Evolutionary conservation across 1,140 invertebrate species (phyloP).

Genomic region (Paraescarpia echinospica): DNA sequence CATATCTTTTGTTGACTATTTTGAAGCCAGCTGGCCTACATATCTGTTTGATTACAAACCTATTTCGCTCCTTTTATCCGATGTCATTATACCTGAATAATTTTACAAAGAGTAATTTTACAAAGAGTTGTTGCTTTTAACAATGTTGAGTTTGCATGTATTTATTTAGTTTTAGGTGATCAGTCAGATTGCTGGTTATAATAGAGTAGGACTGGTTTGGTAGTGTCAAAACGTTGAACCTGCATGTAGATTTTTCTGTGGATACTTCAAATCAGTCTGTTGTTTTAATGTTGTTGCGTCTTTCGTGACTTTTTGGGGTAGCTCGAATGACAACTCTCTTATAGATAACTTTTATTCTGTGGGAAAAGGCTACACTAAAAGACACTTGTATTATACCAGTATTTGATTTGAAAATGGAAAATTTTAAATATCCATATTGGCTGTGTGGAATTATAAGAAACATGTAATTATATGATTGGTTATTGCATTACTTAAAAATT

Average conservation of each 20-base stretch:
- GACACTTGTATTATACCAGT: too few species aligned
- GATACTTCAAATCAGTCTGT: background rate
- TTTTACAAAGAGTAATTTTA: background rate
- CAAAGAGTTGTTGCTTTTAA: background rate
- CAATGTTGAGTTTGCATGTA: background rate
- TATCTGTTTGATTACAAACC: background rate
- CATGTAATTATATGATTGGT: background rate
- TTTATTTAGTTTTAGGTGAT: background rate
- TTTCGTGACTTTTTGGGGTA: background rate
- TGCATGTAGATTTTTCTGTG: too few species aligned
- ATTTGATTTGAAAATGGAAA: too few species aligned
- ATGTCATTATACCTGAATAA: background rate
- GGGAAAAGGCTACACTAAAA: background rate
- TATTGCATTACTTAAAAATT: background rate
- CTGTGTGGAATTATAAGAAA: too few species aligned
- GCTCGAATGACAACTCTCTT: background rate
- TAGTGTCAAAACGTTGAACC: background rate
- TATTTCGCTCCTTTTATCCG: background rate
- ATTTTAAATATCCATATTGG: too few species aligned
- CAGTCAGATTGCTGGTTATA: background rate
- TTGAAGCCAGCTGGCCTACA: background rate
- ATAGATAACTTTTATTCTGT: background rate
- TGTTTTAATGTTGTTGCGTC: background rate
- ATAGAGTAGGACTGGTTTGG: background rate
- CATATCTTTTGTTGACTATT: constrained; percentile 1